A percentile compares a stretch with the other conserved stretches of the same genome.
These are phyloP conservation scores for Virgularia gustaviana DNA, from an alignment of 92 coral and sea anemone species.

Conservation along the genomic window DNA sequence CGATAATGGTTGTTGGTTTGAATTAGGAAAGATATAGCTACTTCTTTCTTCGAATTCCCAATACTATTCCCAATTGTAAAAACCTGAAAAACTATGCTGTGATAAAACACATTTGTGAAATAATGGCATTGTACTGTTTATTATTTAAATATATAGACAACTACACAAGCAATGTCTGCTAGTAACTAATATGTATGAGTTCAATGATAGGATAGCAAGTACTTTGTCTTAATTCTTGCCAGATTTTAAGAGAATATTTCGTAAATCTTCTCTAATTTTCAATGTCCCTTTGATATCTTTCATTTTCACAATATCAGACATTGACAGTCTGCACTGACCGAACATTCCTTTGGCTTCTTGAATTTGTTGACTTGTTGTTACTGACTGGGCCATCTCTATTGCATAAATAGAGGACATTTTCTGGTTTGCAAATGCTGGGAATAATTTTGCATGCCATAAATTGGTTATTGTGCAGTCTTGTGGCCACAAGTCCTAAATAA, in stretches of 20 bases:
- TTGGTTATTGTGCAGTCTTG: slow-evolving; percentile 66
- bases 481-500: slow-evolving; percentile 49
- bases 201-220: too few relatives aligned
- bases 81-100: too few relatives aligned
- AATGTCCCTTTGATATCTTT: slow-evolving; percentile 80
- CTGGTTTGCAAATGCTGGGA: slow-evolving; percentile 62
- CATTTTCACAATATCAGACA: slow-evolving; percentile 72
- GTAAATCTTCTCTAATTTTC: slow-evolving; percentile 61
- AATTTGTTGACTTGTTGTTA: slow-evolving; percentile 38
- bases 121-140: too few relatives aligned
- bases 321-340: slow-evolving; percentile 50
- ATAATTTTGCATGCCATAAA: slow-evolving; percentile 82
- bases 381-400: slow-evolving; percentile 57
- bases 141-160: too few relatives aligned
- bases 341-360: slow-evolving; percentile 28
- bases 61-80: too few relatives aligned
- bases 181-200: too few relatives aligned
- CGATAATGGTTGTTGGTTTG: too few relatives aligned
- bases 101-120: too few relatives aligned
- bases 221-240: too few relatives aligned
- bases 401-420: slow-evolving; percentile 58
- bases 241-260: slow-evolving; percentile 65
- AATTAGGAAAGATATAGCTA: too few relatives aligned
- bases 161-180: too few relatives aligned
- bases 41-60: too few relatives aligned